Base-by-base conservation (phyloP, 2,888 invertebrate species). In the Acrocera orbiculus region DNA sequence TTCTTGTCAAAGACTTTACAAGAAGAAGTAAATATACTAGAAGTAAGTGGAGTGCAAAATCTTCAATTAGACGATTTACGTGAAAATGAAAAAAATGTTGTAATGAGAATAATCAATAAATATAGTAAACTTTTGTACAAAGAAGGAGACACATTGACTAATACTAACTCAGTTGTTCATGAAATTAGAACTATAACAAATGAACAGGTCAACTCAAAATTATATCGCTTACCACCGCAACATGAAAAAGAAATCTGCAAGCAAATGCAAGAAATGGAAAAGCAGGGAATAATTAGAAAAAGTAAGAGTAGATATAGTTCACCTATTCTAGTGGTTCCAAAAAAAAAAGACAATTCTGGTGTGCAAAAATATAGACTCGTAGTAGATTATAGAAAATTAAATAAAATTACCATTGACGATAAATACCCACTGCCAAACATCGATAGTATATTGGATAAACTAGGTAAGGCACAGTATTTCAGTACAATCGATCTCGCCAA, bases 401-500 rank as follows among this genome's bases (percentile, higher is more conserved):
- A 40, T n/a, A 16, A 38, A 16, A 19, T 32, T n/a, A 16, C 30
- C 26, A 10, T n/a, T 7, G 15, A 38, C 22, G 4, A 22, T 22
- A 22, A 22, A 22, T 22, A 22, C 22, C 22, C 4, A 22, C n/a
- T 4, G 4, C 22, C 22, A 22, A 22, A 25, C 3, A 34, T 34
- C 14, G 34, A 34, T 11, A 28, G 27, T 11, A 14, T 33, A 11
- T 10, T 33, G 3, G 27, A 13, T 41, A 5, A 39, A 27, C 6
- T 39, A 11, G 36, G 32, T 3, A 33, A 32, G 28, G 30, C 40
- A 7, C 37, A 39, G 22, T 41, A 39, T 24, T 37, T 41, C 14
- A 32, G 32, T 16, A 34, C 39, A 2, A 9, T 41, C 8, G 39
- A 39, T 23, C 16, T 41, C 11, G 39, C 35, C 3, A 40, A 39